phyloP scores from a whole-genome alignment of 2,888 invertebrate species.

The Cantharis rufa region DNA sequence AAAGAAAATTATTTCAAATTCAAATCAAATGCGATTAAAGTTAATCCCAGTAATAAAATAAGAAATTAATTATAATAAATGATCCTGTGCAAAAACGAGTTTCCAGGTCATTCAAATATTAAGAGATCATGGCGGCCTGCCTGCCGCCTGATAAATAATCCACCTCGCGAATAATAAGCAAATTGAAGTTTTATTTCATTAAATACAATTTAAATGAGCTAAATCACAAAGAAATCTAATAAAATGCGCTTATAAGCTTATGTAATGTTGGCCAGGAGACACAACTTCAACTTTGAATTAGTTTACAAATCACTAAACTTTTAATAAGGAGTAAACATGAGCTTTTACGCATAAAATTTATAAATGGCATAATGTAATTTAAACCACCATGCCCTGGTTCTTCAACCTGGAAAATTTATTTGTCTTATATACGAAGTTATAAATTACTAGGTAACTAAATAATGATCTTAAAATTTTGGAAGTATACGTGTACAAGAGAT shows the following conservation, averaged over 20 bases:
- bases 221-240: neutral
- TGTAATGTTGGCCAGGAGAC: neutral
- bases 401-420: neutral
- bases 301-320: constrained; percentile 14
- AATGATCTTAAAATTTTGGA: neutral
- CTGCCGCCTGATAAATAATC: too few relatives aligned
- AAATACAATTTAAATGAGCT: too few relatives aligned
- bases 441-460: neutral
- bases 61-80: too few relatives aligned
- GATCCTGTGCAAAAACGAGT: too few relatives aligned
- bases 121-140: too few relatives aligned
- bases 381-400: neutral
- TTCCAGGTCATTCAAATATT: too few relatives aligned
- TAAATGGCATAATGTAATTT: constrained; percentile 9
- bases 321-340: constrained; percentile 12
- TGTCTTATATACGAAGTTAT: neutral
- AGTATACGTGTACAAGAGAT: neutral
- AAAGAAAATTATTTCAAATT: too few relatives aligned
- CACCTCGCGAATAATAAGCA: too few relatives aligned
- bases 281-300: neutral
- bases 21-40: too few relatives aligned
- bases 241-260: constrained; percentile 4
- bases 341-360: constrained; percentile 1
- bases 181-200: too few relatives aligned
- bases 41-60: too few relatives aligned